Evolutionary conservation across 2,113 vertebrate species (phyloP).

Genomic region (Promerops cafer): DNA sequence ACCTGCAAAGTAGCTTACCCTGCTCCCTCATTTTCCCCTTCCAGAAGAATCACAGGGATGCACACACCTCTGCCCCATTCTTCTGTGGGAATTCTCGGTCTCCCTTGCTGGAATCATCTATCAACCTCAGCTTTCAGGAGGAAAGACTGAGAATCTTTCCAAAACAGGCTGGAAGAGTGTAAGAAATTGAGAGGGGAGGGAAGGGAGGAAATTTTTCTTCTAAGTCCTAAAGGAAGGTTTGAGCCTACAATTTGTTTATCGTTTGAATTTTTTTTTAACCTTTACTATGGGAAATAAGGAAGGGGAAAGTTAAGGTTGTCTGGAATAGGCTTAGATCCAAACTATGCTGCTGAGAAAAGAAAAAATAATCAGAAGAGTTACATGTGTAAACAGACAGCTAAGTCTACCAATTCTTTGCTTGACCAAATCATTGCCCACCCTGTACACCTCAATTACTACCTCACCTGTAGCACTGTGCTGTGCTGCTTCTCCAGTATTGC

Average conservation of each 20-base stretch:
- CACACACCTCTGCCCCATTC: neutral
- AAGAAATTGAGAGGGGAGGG: neutral
- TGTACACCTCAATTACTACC: neutral
- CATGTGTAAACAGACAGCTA: neutral
- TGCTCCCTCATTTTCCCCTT: neutral
- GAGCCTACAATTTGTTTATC: neutral
- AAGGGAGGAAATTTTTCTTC: neutral
- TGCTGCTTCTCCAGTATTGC: neutral
- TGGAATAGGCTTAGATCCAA: neutral
- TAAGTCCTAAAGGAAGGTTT: neutral
- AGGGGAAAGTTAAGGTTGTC: neutral
- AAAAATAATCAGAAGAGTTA: neutral
- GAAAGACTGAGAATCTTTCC: neutral
- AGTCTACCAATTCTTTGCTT: neutral
- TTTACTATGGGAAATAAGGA: neutral
- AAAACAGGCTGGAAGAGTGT: neutral
- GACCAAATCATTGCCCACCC: neutral
- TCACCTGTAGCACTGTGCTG: neutral
- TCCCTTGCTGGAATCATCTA: neutral
- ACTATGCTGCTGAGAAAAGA: neutral
- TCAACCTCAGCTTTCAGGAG: neutral
- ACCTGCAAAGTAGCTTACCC: neutral
- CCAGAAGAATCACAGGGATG: neutral
- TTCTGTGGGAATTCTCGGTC: neutral
- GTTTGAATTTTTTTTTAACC: neutral